phyloP scores from a whole-genome alignment of 2,113 vertebrate genomes.

The Odobenus rosmarus region DNA sequence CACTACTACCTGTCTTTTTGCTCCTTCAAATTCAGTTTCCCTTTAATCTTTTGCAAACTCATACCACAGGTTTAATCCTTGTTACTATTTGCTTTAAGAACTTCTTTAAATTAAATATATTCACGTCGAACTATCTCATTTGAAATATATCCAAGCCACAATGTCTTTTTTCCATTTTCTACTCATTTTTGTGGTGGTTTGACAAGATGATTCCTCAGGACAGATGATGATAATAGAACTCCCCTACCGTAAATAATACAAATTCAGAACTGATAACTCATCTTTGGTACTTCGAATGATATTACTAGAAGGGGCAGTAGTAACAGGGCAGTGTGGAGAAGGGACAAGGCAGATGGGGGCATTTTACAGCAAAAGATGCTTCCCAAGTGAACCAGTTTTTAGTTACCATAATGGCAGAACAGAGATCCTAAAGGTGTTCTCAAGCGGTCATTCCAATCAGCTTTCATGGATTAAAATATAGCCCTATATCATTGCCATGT shows the following conservation, averaged over 20 bases:
- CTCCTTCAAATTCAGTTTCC: not conserved
- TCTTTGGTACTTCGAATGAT: not conserved
- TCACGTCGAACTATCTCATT: not conserved
- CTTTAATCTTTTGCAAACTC: conserved; percentile 11
- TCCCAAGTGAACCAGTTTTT: not conserved
- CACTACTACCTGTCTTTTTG: not conserved
- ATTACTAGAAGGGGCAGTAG: not conserved
- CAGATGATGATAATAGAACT: not conserved
- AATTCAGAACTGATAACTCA: not conserved
- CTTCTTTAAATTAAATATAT: not conserved
- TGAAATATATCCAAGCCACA: not conserved
- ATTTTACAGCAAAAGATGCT: not conserved
- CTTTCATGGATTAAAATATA: not conserved
- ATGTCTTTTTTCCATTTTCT: conserved; percentile 19
- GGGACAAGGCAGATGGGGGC: not conserved
- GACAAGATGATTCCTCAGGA: not conserved
- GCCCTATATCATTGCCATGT: not conserved
- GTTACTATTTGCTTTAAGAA: conserved; percentile 4
- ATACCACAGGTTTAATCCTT: not conserved
- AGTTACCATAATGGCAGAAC: not conserved
- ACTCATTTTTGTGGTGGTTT: not conserved
- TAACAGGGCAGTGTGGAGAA: not conserved
- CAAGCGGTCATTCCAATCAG: not conserved
- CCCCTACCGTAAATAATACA: not conserved
- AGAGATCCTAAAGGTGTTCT: not conserved